Evolutionary conservation across 2,888 invertebrate genomes (phyloP).

Genomic region (Eupeodes luniger): DNA sequence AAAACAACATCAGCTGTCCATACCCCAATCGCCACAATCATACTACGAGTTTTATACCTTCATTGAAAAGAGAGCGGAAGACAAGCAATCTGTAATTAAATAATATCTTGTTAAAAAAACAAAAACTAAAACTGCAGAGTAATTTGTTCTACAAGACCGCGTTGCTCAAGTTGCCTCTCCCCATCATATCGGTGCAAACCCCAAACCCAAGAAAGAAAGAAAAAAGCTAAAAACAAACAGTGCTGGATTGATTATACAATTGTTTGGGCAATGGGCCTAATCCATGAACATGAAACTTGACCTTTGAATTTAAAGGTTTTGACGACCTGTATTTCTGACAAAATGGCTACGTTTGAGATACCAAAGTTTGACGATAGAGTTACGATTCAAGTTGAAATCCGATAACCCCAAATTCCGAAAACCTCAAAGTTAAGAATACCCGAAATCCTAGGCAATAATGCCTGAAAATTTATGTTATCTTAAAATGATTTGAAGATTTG

Average conservation of each 20-base stretch:
- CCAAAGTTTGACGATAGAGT: too few relatives aligned
- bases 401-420: too few relatives aligned
- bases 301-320: too few relatives aligned
- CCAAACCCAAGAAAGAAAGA: neutral
- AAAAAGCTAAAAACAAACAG: neutral
- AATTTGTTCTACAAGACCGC: slow-evolving; percentile 57
- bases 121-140: slow-evolving; percentile 44
- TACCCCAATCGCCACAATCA: neutral
- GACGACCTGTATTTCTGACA: too few relatives aligned
- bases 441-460: too few relatives aligned
- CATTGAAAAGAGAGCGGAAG: slow-evolving; percentile 48
- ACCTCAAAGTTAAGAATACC: too few relatives aligned
- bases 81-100: slow-evolving; percentile 62
- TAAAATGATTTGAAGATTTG: too few relatives aligned
- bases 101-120: slow-evolving; percentile 32
- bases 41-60: neutral
- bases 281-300: too few relatives aligned
- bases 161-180: slow-evolving; percentile 47
- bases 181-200: neutral
- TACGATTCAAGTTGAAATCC: too few relatives aligned
- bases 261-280: too few relatives aligned
- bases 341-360: too few relatives aligned
- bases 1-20: neutral
- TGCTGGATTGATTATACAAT: neutral
- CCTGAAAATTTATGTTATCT: too few relatives aligned